Conservation (phyloP, 2,797 vertebrate genomes). For the Fundulus diaphanus region DNA sequence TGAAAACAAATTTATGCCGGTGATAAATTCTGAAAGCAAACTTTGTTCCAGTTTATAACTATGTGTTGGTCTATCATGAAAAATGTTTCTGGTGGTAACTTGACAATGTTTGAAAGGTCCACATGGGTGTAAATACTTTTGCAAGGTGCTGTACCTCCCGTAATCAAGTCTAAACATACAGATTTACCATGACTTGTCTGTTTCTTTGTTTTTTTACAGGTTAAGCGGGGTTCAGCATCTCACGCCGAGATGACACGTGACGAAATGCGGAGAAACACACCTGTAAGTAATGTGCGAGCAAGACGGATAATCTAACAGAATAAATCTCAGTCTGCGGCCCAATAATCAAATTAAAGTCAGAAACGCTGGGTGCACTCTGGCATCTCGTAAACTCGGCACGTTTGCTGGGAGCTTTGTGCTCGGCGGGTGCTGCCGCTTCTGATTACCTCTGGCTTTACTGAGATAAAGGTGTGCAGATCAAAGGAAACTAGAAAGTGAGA, state of each 20-base stretch:
- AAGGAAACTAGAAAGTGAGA: constrained; percentile 8
- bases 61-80: neutral
- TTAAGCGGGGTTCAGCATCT: neutral
- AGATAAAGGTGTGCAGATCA: constrained; percentile 28
- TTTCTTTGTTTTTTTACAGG: constrained; percentile 8
- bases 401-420: constrained; percentile 43
- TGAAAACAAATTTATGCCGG: neutral
- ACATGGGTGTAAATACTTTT: neutral
- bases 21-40: neutral
- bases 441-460: constrained; percentile 38
- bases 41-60: neutral
- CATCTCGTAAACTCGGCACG: constrained; percentile 29
- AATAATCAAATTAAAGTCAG: constrained; percentile 30
- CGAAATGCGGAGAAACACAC: constrained; percentile 3
- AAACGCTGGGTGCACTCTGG: constrained; percentile 28
- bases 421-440: constrained; percentile 48
- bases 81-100: neutral
- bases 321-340: constrained; percentile 15
- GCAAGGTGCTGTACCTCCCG: neutral
- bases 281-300: constrained; percentile 9
- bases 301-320: constrained; percentile 21
- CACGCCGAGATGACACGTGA: constrained; percentile 13
- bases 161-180: neutral
- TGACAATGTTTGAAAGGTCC: neutral
- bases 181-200: constrained; percentile 1